Evolutionary conservation across 2,797 vertebrate species (phyloP), one percentile per base, ranked within the genome.

Genomic region (Ptychobarbus kaznakovi): DNA sequence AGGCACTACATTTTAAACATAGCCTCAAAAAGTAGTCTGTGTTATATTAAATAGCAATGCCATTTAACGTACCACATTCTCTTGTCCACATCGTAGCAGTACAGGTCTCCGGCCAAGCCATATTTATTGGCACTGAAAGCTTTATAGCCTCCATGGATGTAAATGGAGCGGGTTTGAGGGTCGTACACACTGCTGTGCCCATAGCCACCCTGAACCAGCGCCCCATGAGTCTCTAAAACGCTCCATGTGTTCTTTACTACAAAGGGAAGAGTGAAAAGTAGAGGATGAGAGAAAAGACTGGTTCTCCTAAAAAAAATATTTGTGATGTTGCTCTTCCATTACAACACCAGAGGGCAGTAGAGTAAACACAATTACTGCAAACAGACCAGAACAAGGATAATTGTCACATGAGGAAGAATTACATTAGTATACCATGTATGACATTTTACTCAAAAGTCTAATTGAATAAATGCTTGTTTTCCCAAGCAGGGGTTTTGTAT

Each of bases 121-220:
- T 99, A 99, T 88, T 99, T 99, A 94, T 97, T 99, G 89, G 97
- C 97, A 8, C 96, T 98, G 92, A 98, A 99, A 0, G 97, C 98
- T 92, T 99, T 99, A 95, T 99, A 99, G 66, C 98, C 98, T 18
- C 98, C 98, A 0, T 99, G 98, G 90, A 97, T 95, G 78, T 97
- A 99, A 84, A 99, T 91, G 32, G 97, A 94, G 74, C 93, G 95
- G 28, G 96, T 96, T 25, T 89, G 91, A 0, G 95, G 92, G 90
- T 99, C 97, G 10, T 97, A 99, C 6, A 97, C 97, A 1, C 97
- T 99, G 89, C 98, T 99, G 93, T 99, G 98, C 51, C 98, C 98
- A 1, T 99, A 99, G 0, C 98, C 98, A 0, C 98, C 98, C 87
- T 99, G 98, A 6, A 99, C 97, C 90, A 99, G 93, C 0, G 98